phyloP scores from a whole-genome alignment of 2,113 vertebrate genomes.

The Lophotis ruficrista region DNA sequence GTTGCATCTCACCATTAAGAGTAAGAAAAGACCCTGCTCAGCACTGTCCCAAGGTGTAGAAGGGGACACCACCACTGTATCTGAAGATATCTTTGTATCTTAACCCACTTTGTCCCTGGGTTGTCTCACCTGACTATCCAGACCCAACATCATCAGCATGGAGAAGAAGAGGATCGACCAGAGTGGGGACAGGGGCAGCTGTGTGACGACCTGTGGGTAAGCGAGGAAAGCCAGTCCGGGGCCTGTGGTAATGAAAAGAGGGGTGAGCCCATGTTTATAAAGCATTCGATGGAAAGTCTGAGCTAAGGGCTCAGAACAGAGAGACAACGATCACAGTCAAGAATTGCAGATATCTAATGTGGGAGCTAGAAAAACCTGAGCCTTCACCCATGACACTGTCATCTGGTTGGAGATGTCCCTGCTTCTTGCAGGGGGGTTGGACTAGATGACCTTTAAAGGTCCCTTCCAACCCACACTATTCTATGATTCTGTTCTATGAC shows the following conservation, averaged over 20 bases:
- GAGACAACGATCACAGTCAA: not conserved
- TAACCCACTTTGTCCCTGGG: not conserved
- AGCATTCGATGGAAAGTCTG: not conserved
- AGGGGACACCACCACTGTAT: not conserved
- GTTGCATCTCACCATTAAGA: not conserved
- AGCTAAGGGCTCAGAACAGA: not conserved
- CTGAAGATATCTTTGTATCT: not conserved
- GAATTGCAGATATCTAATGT: not conserved
- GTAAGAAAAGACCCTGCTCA: not conserved
- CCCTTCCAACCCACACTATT: no score
- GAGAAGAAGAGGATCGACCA: conserved; percentile 94
- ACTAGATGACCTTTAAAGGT: no score
- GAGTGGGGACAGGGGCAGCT: conserved; percentile 87
- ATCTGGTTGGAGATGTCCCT: no score
- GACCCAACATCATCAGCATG: conserved; percentile 91
- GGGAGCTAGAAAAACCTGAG: not conserved
- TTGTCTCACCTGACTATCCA: conserved; percentile 87
- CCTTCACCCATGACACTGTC: not conserved
- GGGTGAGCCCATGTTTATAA: not conserved
- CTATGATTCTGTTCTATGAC: no score
- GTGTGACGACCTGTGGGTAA: conserved; percentile 89
- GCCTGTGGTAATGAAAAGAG: conserved; percentile 66
- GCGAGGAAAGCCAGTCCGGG: conserved; percentile 91
- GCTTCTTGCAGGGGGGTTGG: no score
- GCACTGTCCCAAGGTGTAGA: not conserved